A percentile compares a stretch with the other conserved stretches of the same genome.
Conservation (phyloP, 2,888 invertebrate genomes). For the Tiliacea citrago region DNA sequence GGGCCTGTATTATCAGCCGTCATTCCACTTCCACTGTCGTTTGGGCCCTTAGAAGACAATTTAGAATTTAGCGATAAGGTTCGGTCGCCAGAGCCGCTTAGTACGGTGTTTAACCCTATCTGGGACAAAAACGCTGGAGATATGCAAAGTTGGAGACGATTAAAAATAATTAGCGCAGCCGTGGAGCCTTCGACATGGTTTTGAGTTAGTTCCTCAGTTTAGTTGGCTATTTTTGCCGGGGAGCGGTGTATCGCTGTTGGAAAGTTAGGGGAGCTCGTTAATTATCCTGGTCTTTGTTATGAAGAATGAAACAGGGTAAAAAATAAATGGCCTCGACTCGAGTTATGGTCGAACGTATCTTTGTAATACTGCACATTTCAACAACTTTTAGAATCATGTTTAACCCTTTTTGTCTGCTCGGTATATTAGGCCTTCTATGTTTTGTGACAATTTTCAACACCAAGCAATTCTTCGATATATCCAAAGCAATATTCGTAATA, state of each 20-base stretch:
- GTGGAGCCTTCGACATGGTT: conserved; percentile 71
- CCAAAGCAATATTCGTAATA: conserved; percentile 30
- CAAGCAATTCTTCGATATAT: neutral
- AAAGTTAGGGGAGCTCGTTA: conserved; percentile 47
- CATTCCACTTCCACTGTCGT: conserved; percentile 71
- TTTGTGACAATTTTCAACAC: neutral
- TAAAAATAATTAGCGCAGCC: conserved; percentile 85
- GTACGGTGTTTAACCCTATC: conserved; percentile 65
- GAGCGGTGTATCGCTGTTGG: conserved; percentile 41
- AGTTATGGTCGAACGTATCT: conserved; percentile 5
- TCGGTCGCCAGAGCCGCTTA: conserved; percentile 65
- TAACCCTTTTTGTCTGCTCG: neutral
- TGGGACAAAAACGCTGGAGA: conserved; percentile 70
- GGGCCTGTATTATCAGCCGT: conserved; percentile 67
- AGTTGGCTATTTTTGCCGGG: conserved; percentile 65
- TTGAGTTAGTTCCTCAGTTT: conserved; percentile 67
- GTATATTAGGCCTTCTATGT: neutral
- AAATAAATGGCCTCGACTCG: neutral
- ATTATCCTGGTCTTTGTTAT: conserved; percentile 41
- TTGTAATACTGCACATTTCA: neutral
- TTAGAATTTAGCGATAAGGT: conserved; percentile 76
- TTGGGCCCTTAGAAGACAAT: conserved; percentile 75
- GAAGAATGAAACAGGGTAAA: conserved; percentile 33
- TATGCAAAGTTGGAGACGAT: conserved; percentile 75
- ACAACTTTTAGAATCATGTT: neutral